A percentile compares a stretch with the other conserved stretches of the same genome.
Evolutionary conservation across 35 echinoderm and acorn worm species (phyloP).

Genomic region (Patiria miniata): DNA sequence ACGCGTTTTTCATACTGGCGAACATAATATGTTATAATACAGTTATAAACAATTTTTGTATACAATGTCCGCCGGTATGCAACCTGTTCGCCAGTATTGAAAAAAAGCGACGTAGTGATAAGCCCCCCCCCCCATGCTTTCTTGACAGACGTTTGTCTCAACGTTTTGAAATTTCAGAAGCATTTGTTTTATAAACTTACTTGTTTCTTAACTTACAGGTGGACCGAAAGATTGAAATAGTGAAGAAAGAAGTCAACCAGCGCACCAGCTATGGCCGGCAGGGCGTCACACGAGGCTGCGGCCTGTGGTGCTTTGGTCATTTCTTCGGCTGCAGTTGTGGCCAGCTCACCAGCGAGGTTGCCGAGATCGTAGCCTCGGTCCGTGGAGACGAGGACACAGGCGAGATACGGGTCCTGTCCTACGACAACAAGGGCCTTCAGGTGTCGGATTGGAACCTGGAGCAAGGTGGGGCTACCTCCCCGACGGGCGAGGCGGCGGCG

Average conservation of each 20-base stretch:
- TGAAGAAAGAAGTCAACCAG: slow-evolving; percentile 45
- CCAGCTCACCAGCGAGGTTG: slow-evolving; percentile 19
- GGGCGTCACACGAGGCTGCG: slow-evolving; percentile 39
- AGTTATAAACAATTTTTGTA: too few relatives aligned
- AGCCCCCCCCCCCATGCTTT: too few relatives aligned
- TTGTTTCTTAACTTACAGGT: slow-evolving; percentile 27
- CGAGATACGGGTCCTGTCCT: not conserved
- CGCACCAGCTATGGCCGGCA: slow-evolving; percentile 57
- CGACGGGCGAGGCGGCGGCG: not conserved
- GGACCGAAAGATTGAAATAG: slow-evolving; percentile 50
- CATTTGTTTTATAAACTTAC: too few relatives aligned
- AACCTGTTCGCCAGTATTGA: too few relatives aligned
- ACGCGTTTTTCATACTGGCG: too few relatives aligned
- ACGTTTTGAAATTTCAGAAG: too few relatives aligned
- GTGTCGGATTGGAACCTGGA: slow-evolving; percentile 18
- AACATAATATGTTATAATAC: too few relatives aligned
- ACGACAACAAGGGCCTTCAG: slow-evolving; percentile 26
- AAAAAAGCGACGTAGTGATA: too few relatives aligned
- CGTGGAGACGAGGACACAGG: not conserved
- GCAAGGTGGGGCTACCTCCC: not conserved
- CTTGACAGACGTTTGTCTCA: too few relatives aligned
- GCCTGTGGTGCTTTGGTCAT: slow-evolving; percentile 65
- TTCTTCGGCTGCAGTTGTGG: slow-evolving; percentile 52
- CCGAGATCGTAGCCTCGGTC: not conserved
- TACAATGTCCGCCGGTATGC: too few relatives aligned